Percentiles rank a stretch among this genome's conserved stretches.
phyloP scores from a whole-genome alignment of 2,888 invertebrate species.

The Drosophila stalkeri region DNA sequence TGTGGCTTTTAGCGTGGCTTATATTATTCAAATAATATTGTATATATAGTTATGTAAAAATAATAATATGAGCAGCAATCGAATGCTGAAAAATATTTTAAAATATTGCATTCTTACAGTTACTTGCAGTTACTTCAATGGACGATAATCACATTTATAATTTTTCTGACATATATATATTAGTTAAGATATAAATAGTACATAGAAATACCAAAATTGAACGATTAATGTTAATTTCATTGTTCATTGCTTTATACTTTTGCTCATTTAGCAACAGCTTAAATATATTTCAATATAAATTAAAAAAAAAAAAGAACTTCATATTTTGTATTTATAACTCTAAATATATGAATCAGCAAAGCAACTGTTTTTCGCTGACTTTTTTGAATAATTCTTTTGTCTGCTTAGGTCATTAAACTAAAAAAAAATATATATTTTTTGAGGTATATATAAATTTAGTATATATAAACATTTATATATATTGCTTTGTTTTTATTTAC shows the following conservation, averaged over 20 bases:
- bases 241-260: not conserved
- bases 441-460: not conserved
- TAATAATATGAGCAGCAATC: not conserved
- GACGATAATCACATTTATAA: too few species aligned
- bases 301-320: not conserved
- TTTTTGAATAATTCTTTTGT: not conserved
- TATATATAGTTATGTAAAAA: not conserved
- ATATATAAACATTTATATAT: not conserved
- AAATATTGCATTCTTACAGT: too few species aligned
- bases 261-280: not conserved
- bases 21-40: not conserved
- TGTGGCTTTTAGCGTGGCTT: not conserved
- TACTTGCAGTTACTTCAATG: too few species aligned
- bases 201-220: not conserved
- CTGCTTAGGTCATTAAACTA: not conserved
- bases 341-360: slow-evolving; percentile 1
- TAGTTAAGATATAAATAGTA: too few species aligned
- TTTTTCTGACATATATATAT: too few species aligned
- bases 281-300: not conserved
- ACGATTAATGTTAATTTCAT: not conserved
- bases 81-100: not conserved
- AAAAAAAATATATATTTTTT: not conserved
- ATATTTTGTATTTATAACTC: not conserved
- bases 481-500: not conserved
- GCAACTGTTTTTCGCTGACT: slow-evolving; percentile 1